Percentiles rank a stretch among this genome's conserved stretches.
These are phyloP conservation scores for Perodicticus potto DNA, from an alignment of 2,797 vertebrate genomes.

Conservation along the genomic window DNA sequence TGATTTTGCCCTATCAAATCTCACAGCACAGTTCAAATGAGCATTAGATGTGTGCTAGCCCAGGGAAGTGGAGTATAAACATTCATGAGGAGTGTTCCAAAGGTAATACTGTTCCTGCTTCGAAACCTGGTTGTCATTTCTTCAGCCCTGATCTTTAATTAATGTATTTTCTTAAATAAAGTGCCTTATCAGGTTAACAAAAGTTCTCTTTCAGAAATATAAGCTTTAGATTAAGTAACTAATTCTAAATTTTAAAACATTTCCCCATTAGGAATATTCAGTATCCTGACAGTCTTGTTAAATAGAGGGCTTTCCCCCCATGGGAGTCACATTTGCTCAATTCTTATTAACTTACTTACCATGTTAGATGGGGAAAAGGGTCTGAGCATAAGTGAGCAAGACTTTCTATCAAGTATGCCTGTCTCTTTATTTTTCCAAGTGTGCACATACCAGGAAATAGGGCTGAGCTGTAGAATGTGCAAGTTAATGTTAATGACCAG, in stretches of 20 bases:
- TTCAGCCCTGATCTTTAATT: conserved; percentile 33
- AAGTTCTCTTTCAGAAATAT: not conserved
- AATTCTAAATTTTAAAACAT: conserved; percentile 24
- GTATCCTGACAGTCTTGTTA: not conserved
- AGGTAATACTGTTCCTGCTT: not conserved
- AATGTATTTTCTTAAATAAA: conserved; percentile 31
- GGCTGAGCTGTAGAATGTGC: not conserved
- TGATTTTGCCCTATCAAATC: not conserved
- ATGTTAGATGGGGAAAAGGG: not conserved
- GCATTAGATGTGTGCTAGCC: not conserved
- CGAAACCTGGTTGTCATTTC: not conserved
- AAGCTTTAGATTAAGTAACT: conserved; percentile 11
- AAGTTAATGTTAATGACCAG: fast-evolving
- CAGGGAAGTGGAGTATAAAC: not conserved
- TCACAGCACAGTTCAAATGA: not conserved
- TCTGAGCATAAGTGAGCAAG: not conserved
- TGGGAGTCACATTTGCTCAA: not conserved
- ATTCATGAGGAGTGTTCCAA: not conserved
- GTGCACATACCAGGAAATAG: not conserved
- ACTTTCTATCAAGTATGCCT: not conserved
- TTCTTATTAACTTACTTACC: not conserved
- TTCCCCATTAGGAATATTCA: not conserved
- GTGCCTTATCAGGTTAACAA: not conserved
- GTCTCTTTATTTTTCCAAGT: not conserved
- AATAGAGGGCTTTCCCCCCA: not conserved